Conservation (phyloP, 2,888 invertebrate species). For the Eugnorisma glareosa region DNA sequence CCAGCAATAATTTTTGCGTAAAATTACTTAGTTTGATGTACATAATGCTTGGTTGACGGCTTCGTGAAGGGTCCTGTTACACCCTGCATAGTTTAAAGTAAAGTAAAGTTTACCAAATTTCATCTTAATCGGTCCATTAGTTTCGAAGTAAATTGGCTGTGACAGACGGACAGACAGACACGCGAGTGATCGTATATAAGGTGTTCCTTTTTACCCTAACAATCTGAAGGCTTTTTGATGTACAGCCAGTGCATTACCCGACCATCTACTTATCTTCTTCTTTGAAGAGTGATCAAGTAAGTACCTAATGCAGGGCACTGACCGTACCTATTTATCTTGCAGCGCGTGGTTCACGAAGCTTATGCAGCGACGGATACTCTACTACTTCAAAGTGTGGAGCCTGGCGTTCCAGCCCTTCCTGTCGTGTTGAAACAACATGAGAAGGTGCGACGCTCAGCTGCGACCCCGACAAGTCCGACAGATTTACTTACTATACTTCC, state of each 20-base stretch:
- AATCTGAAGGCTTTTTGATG: neutral
- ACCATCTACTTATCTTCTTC: neutral
- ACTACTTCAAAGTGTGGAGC: conserved; percentile 77
- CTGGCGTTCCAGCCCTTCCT: conserved; percentile 54
- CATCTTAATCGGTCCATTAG: no score
- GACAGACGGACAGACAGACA: no score
- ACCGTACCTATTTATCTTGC: conserved; percentile 51
- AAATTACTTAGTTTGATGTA: no score
- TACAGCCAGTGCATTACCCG: neutral
- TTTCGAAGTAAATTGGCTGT: no score
- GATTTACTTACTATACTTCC: conserved; percentile 22
- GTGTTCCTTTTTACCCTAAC: no score
- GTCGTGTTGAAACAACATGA: conserved; percentile 58
- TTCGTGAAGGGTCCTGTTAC: no score
- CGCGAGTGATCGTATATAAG: no score
- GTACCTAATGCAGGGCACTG: neutral
- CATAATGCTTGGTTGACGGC: no score
- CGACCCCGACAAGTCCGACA: conserved; percentile 10
- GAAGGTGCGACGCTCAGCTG: accelerated
- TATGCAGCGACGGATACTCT: conserved; percentile 86
- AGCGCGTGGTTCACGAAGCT: conserved; percentile 86
- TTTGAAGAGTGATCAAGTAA: neutral
- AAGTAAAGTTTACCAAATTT: no score
- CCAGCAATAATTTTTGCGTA: no score
- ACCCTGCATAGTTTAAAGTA: no score